A percentile compares a stretch with the other conserved stretches of the same genome.
Evolutionary conservation across 1,140 invertebrate species (phyloP).

Genomic region (Bombyx mandarina): DNA sequence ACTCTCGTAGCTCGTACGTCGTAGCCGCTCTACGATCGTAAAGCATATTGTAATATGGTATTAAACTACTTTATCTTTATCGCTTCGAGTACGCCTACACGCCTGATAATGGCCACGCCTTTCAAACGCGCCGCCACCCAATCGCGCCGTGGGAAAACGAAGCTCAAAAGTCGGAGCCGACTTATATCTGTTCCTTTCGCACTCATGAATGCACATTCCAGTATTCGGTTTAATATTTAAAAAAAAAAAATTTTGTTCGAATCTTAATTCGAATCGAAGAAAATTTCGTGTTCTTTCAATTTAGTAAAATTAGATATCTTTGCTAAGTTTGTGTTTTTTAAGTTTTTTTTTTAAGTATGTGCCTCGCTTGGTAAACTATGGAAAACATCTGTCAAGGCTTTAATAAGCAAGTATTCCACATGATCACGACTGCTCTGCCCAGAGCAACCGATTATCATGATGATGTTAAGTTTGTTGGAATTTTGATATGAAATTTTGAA

Average conservation of each 20-base stretch:
- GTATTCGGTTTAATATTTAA: background rate
- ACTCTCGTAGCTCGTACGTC: conserved; percentile 14
- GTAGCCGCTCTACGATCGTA: conserved; percentile 42
- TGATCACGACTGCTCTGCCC: too few species aligned
- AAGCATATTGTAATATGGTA: conserved; percentile 33
- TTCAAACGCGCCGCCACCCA: conserved; percentile 28
- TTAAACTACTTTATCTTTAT: conserved; percentile 56
- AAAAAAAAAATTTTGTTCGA: background rate
- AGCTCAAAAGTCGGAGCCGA: conserved; percentile 42
- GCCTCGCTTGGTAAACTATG: too few species aligned
- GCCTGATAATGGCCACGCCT: conserved; percentile 42
- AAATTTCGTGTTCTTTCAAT: too few species aligned
- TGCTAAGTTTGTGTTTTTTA: too few species aligned
- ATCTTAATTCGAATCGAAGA: too few species aligned
- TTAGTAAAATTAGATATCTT: too few species aligned
- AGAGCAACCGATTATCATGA: too few species aligned
- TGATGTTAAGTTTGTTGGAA: too few species aligned
- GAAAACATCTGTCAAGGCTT: too few species aligned
- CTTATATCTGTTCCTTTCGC: conserved; percentile 46
- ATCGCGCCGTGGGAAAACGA: conserved; percentile 38
- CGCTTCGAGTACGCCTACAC: conserved; percentile 45
- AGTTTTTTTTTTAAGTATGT: too few species aligned
- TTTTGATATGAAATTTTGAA: too few species aligned
- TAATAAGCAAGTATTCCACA: too few species aligned
- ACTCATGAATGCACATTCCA: conserved; percentile 12